Percentiles rank a stretch among this genome's conserved stretches.
Conservation (phyloP, 2,113 vertebrate genomes). For the Corythoichthys intestinalis region DNA sequence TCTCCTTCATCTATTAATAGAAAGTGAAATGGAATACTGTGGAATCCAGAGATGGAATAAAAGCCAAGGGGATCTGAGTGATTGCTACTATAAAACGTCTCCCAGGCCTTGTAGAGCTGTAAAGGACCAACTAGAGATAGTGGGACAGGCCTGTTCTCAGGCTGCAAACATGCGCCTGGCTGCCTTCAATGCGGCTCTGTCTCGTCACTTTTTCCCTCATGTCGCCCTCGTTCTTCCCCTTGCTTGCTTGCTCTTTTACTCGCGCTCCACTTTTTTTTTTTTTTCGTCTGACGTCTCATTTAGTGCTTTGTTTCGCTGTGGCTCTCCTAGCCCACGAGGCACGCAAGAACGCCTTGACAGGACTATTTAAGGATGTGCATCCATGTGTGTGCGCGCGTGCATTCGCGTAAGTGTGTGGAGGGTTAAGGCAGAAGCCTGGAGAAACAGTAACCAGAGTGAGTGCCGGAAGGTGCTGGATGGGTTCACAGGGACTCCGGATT, state of each 20-base stretch:
- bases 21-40: conserved; percentile 48
- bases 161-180: conserved; percentile 58
- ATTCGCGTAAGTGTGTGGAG: conserved; percentile 16
- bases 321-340: conserved; percentile 26
- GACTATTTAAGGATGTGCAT: conserved; percentile 49
- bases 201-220: conserved; percentile 15
- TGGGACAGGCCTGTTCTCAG: conserved; percentile 56
- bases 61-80: conserved; percentile 63
- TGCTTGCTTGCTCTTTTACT: conserved; percentile 12
- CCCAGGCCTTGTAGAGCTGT: conserved; percentile 62
- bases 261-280: conserved; percentile 14
- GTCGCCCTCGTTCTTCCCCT: conserved; percentile 11
- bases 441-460: conserved; percentile 67
- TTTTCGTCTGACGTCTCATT: neutral
- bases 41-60: conserved; percentile 61
- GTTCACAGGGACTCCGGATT: conserved; percentile 50
- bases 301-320: conserved; percentile 6
- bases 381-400: conserved; percentile 13
- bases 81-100: conserved; percentile 64
- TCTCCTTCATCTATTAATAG: conserved; percentile 55
- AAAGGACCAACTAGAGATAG: conserved; percentile 62
- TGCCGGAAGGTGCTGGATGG: conserved; percentile 53
- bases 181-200: conserved; percentile 53
- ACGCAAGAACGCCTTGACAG: conserved; percentile 26
- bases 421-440: conserved; percentile 45